phyloP scores from a whole-genome alignment of 1,140 invertebrate species.

The Pogonomyrmex barbatus region DNA sequence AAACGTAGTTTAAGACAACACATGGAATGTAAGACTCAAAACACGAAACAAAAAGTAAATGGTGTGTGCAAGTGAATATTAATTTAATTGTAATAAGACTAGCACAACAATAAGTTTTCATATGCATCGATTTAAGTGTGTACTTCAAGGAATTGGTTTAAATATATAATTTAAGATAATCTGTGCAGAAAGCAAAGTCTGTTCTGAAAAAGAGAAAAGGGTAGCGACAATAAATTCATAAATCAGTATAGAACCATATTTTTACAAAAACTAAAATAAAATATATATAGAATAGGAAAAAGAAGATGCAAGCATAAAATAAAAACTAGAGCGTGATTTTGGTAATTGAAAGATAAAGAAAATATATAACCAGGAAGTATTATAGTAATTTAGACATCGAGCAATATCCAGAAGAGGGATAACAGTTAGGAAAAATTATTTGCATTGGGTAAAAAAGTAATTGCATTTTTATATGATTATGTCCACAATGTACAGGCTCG shows the following conservation, averaged over 20 bases:
- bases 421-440: slow-evolving; percentile 2
- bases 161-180: background rate
- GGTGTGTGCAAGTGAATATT: background rate
- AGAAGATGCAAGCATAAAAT: background rate
- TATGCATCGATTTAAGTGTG: background rate
- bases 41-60: background rate
- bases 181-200: background rate
- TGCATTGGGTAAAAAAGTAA: background rate
- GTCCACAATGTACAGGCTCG: background rate
- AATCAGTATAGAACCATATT: background rate
- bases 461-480: slow-evolving; percentile 3
- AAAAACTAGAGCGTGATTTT: background rate
- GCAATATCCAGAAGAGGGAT: background rate
- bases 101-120: background rate
- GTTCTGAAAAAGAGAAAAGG: background rate
- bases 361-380: background rate
- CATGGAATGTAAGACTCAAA: background rate
- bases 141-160: background rate
- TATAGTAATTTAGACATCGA: background rate
- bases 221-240: background rate
- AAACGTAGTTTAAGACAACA: background rate
- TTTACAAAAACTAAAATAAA: background rate
- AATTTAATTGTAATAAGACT: background rate
- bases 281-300: background rate
- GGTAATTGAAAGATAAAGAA: background rate